Percentiles rank a stretch among this genome's conserved stretches.
Conservation (phyloP, 2,797 vertebrate species). For the Sebastes variabilis region DNA sequence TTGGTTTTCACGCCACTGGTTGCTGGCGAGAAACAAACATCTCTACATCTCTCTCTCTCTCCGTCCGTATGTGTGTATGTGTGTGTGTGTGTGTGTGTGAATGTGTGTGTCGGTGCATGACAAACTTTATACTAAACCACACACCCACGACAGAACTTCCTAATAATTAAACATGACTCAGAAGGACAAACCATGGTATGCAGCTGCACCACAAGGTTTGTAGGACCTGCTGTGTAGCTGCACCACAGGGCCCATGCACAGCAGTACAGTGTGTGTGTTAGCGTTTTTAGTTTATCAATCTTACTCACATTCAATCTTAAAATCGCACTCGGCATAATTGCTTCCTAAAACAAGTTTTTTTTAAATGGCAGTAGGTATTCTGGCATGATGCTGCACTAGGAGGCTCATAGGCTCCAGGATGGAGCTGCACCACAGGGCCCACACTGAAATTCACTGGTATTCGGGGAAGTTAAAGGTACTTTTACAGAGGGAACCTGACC, state of each 20-base stretch:
- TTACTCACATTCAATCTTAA: background rate
- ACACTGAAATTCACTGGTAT: slow-evolving; percentile 48
- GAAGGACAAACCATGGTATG: slow-evolving; percentile 57
- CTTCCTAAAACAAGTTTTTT: slow-evolving; percentile 3
- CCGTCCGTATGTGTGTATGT: slow-evolving; percentile 14
- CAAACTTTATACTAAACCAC: slow-evolving; percentile 51
- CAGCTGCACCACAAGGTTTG: slow-evolving; percentile 45
- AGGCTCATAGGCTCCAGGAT: background rate
- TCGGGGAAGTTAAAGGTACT: slow-evolving; percentile 56
- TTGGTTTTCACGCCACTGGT: slow-evolving; percentile 68
- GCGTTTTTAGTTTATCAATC: slow-evolving; percentile 17
- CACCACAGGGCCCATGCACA: slow-evolving; percentile 32
- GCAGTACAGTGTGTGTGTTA: background rate
- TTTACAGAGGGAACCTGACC: slow-evolving; percentile 59
- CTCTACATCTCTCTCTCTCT: slow-evolving; percentile 7
- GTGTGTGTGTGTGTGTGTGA: background rate
- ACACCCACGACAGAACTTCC: slow-evolving; percentile 59
- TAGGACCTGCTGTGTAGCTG: slow-evolving; percentile 43
- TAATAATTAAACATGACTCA: slow-evolving; percentile 78
- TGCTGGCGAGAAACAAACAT: slow-evolving; percentile 65
- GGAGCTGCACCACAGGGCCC: slow-evolving; percentile 52
- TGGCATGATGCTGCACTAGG: slow-evolving; percentile 2
- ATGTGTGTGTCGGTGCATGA: slow-evolving; percentile 25
- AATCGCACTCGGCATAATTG: background rate
- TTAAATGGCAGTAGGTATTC: background rate